Evolutionary conservation across 2,888 invertebrate genomes (phyloP), one percentile per base, ranked within the genome.

Genomic region (Agrotis puta): DNA sequence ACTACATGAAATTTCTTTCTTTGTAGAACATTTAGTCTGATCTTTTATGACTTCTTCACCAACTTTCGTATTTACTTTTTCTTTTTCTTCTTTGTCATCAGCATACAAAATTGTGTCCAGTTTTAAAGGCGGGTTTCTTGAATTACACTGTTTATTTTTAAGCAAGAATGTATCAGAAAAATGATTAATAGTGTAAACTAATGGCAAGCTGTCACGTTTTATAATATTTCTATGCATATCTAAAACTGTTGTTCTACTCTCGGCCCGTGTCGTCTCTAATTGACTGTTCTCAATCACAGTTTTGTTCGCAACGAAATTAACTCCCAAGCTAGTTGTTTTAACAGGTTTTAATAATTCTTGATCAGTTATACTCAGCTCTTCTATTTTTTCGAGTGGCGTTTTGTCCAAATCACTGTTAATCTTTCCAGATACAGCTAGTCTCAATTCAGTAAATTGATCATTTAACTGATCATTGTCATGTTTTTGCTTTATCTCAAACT

Each of bases 31-130:
- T 64, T 85, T 82, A 13, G 72, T 71, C 48, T 85, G 77, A 11
- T 63, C 66, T 77, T 87, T 82, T 4, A 87, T 66, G 24, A 81
- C 50, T 47, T 82, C 79, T 69, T 92, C 87, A 69, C 92, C 87
- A 24, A 92, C 80, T 20, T 87, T 72, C 20, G 92, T 78, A 68
- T 88, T 77, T 24, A 68, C 81, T 45, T 83, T 85, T 9, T 48
- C 64, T 45, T 39, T 11, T 27, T 86, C 74, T 3, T 72, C 67
- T 18, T 87, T 78, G n/a, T 64, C 81, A 70, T 88, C 87, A 48
- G 93, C 78, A 58, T 64, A 66, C 69, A 93, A 89, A 7, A 74
- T 85, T 24, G 93, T 90, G 82, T 92, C 88, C 62, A 71, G 86
- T 59, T 84, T 90, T 51, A 93, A 85, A 0, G 92, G 91, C 73